Base-by-base conservation (phyloP, 2,888 invertebrate species). In the Criorhina ranunculi region DNA sequence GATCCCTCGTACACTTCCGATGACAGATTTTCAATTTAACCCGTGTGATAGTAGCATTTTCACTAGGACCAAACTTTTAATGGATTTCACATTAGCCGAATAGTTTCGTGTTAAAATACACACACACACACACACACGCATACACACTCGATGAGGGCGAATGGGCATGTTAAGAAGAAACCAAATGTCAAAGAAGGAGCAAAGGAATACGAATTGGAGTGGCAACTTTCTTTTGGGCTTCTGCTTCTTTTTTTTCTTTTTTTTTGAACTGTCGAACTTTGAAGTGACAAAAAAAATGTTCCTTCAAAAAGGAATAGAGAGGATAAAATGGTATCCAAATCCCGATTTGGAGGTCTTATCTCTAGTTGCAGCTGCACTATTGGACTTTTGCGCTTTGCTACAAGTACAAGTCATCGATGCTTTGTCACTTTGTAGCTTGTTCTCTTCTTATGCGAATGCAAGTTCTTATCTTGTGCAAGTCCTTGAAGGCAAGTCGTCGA, bases 31-130 rank as follows among this genome's bases (percentile, higher is more conserved):
- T 85, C 80, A 85, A 80, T 85, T 85, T 80, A 76, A 85, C 80
- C 80, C 85, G 64, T 73, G 85, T 72, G 85, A 67, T 64, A 76
- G 64, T 70, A 70, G 78, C 64, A 53, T 66, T 75, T 57, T 73
- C 69, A 75, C 70, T 24, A 79, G 79, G 79, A 76, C 79, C 53
- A 70, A 85, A 85, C 85, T 85, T 85, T 85, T 80, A 80, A 85
- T 85, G 85, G 85, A 85, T 85, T 85, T 85, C 80, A 85, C 85
- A 85, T 85, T 85, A 85, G 85, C 70, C 75, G 85, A 79, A 75
- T 66, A 79, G 85, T 85, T 76, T 70, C 66, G 60, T 85, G 85
- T 85, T 80, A 69, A 66, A 79, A 80, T 69, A 64, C 75, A 24
- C 24, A 24, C 24, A 24, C 85, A 80, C 75, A 64, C 75, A 24